These are phyloP conservation scores for Lagodon rhomboides DNA, from an alignment of 2,797 vertebrate genomes.

Conservation along the genomic window DNA sequence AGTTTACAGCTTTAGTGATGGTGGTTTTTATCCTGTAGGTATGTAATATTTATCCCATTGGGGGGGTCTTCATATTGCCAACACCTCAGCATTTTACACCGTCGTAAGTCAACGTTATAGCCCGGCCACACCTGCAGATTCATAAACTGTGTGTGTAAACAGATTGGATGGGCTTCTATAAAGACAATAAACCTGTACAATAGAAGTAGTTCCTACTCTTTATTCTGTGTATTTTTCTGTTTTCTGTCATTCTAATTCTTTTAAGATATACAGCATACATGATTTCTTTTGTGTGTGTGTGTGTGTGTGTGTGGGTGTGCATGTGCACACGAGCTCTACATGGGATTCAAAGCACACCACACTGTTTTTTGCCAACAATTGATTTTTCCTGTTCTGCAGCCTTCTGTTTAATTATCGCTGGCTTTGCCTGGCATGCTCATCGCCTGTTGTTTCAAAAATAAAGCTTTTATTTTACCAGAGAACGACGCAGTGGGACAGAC, in stretches of 20 bases:
- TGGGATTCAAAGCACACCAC: slow-evolving; percentile 14
- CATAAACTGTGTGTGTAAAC: not conserved
- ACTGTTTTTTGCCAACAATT: slow-evolving; percentile 24
- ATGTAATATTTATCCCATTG: slow-evolving; percentile 48
- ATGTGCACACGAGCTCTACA: not conserved
- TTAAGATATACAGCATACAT: not conserved
- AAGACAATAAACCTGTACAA: not conserved
- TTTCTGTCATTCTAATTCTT: not conserved
- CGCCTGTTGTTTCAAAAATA: slow-evolving; percentile 1
- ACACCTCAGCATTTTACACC: slow-evolving; percentile 48
- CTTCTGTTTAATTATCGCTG: not conserved
- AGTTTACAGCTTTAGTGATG: slow-evolving; percentile 54
- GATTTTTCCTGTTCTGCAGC: slow-evolving; percentile 20
- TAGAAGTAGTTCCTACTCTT: not conserved
- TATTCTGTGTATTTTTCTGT: not conserved
- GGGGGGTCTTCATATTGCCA: slow-evolving; percentile 24
- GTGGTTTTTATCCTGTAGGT: slow-evolving; percentile 41
- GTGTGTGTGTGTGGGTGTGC: not conserved
- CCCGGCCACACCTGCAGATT: not conserved
- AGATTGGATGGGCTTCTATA: not conserved
- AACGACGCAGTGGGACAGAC: not conserved
- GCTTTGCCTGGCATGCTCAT: not conserved
- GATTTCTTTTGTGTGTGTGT: not conserved
- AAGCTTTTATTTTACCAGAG: not conserved
- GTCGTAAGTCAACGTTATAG: slow-evolving; percentile 60